A percentile compares a stretch with the other conserved stretches of the same genome.
Conservation (phyloP, 1,140 invertebrate genomes). For the Cecropterus lyciades region DNA sequence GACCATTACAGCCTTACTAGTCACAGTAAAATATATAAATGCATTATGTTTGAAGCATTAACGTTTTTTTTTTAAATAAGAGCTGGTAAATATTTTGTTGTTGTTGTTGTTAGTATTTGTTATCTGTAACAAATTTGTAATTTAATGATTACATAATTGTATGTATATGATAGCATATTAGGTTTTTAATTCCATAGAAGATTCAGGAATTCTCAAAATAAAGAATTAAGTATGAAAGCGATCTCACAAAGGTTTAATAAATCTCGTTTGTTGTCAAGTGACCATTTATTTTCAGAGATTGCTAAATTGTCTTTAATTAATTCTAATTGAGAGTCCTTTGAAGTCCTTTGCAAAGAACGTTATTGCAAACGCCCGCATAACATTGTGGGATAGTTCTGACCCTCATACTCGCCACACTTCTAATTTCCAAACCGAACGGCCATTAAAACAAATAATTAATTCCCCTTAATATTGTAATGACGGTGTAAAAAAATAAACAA, state of each 20-base stretch:
- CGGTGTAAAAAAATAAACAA: conserved; percentile 44
- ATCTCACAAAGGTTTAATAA: conserved; percentile 73
- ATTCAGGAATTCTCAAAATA: not conserved
- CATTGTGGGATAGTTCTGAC: conserved; percentile 55
- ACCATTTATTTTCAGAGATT: conserved; percentile 73
- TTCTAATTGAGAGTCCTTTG: conserved; percentile 78
- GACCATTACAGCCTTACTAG: too few relatives aligned
- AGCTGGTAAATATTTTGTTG: too few relatives aligned
- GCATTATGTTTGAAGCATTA: too few relatives aligned
- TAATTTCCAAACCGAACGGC: conserved; percentile 57
- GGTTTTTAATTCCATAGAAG: not conserved
- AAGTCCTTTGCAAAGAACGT: conserved; percentile 69
- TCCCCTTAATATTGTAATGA: conserved; percentile 36
- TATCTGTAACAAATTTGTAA: too few relatives aligned
- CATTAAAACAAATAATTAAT: conserved; percentile 50
- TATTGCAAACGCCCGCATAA: conserved; percentile 78
- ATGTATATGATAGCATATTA: too few relatives aligned
- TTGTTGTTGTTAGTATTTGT: too few relatives aligned
- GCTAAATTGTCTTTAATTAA: conserved; percentile 83
- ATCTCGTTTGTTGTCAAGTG: conserved; percentile 76
- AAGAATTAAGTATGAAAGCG: conserved; percentile 42
- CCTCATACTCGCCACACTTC: conserved; percentile 61
- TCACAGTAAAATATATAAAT: too few relatives aligned
- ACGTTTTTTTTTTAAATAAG: too few relatives aligned
- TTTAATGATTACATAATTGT: too few relatives aligned